Conservation (phyloP, 2,113 vertebrate species). For the Sarotherodon lohbergeri region DNA sequence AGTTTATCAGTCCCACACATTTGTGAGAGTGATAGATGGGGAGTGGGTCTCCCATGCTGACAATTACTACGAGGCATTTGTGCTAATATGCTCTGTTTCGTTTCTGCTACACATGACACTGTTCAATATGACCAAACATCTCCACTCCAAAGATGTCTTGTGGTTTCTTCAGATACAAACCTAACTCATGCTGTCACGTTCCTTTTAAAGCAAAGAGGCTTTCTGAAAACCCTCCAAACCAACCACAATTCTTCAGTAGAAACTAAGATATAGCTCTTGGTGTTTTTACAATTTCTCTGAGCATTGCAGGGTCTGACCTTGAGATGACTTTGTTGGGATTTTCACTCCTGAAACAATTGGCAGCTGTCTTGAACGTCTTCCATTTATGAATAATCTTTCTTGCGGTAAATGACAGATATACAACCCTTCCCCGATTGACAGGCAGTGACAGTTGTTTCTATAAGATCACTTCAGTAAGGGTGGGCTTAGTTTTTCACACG, state of each 20-base stretch:
- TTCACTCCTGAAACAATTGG: not conserved
- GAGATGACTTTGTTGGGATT: not conserved
- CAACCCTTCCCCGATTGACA: not conserved
- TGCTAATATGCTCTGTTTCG: not conserved
- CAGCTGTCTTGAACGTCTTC: not conserved
- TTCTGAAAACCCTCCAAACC: not conserved
- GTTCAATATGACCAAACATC: not conserved
- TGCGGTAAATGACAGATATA: not conserved
- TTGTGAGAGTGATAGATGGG: not conserved
- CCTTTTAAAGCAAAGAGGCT: not conserved
- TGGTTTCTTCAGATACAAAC: not conserved
- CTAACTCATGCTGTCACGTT: not conserved
- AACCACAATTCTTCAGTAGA: not conserved
- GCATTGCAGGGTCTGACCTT: not conserved
- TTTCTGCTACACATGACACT: not conserved
- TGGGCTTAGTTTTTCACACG: not conserved
- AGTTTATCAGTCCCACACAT: not conserved
- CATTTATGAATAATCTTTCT: not conserved
- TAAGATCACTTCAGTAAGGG: not conserved
- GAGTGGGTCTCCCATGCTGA: not conserved
- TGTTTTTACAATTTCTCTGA: not conserved
- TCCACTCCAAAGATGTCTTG: not conserved
- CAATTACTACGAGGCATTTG: not conserved
- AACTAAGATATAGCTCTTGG: not conserved
- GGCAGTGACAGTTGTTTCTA: not conserved